Conservation (phyloP, 92 coral and sea anemone species). For the Meandrina meandrites region DNA sequence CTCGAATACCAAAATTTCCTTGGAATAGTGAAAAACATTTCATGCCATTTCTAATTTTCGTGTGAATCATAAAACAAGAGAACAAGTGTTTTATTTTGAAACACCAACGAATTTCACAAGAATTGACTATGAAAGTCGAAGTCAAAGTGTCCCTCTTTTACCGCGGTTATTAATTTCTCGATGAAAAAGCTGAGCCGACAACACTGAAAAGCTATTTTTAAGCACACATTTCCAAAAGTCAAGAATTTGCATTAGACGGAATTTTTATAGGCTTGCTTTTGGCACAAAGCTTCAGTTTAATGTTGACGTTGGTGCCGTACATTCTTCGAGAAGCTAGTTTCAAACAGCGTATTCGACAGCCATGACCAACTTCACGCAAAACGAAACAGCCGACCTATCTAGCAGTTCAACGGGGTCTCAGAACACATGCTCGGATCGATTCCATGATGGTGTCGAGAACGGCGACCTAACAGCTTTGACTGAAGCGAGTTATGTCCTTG, state of each 20-base stretch:
- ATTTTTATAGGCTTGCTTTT: not conserved
- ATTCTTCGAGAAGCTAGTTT: not conserved
- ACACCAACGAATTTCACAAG: no score
- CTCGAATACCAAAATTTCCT: not conserved
- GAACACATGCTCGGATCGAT: not conserved
- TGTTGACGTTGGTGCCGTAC: not conserved
- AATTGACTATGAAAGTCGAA: not conserved
- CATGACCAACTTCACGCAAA: slow-evolving; percentile 5
- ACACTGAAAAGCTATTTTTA: not conserved
- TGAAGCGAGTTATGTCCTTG: not conserved
- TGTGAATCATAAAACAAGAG: not conserved
- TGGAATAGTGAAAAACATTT: not conserved
- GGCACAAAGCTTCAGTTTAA: not conserved
- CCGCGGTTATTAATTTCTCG: not conserved
- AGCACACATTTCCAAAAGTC: not conserved
- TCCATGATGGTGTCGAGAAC: slow-evolving; percentile 1
- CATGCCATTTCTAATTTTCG: not conserved
- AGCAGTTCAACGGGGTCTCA: not conserved
- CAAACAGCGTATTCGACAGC: not conserved
- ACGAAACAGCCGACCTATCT: not conserved
- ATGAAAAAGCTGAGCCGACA: not conserved
- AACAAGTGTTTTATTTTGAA: not conserved
- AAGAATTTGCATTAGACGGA: not conserved
- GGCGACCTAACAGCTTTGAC: slow-evolving; percentile 10
- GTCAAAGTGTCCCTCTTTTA: not conserved